Evolutionary conservation across 2,797 vertebrate genomes (phyloP), one percentile per base, ranked within the genome.

Genomic region (Falco novaeseelandiae): DNA sequence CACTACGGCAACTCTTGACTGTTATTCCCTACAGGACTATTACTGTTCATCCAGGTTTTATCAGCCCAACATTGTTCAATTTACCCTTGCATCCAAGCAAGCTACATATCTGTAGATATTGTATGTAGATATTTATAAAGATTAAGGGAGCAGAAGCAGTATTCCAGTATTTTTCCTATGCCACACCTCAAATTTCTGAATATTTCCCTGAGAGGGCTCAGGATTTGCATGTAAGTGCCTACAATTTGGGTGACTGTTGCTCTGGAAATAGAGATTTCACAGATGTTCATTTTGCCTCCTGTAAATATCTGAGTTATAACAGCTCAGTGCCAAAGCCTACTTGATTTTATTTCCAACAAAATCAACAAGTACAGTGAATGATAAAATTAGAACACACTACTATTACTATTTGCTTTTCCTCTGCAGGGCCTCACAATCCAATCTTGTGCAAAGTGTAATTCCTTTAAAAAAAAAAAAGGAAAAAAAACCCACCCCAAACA

Each of bases 231-330:
- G 3, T 6, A 23, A 74, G 40, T 51, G 65, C 66, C 65, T 57
- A 65, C 36, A 79, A 9, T 52, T 23, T 22, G 25, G 20, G 82
- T 52, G 49, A 67, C 58, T 84, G 86, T 36, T 84, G 32, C 49
- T 89, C 44, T 74, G 54, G 74, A 90, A 94, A 78, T 13, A 69
- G 46, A 79, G 42, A 83, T 52, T 91, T 92, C 92, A 89, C 40
- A 69, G 81, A 90, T 86, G 62, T 87, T 89, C 77, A 63, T 30
- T 96, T 94, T 74, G 61, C 27, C 34, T 86, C 57, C 58, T 93
- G 59, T 78, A 94, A 90, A 87, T 88, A 88, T 61, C 40, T 32
- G 55, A 62, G 38, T 23, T 93, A 87, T 80, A 94, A 72, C 27
- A 86, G 80, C 48, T 85, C 48, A 82, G 40, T 82, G 44, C 36